Base-by-base conservation (phyloP, 2,797 vertebrate species). In the Alcedo quadribrachys region DNA sequence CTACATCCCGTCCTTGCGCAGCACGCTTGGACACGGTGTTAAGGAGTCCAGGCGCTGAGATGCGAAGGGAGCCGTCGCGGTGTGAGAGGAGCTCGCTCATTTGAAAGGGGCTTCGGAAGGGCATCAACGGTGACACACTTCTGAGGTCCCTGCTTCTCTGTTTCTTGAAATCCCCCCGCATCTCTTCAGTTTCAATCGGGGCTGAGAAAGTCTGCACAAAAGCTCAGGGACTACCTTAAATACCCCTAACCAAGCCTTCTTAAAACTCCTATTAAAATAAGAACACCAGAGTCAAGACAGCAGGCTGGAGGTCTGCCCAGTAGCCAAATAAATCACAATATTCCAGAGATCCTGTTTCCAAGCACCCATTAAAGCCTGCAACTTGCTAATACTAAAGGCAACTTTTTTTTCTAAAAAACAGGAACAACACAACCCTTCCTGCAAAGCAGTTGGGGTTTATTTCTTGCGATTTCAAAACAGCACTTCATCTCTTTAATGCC, bases 271-370 rank as follows among this genome's bases (percentile, higher is more conserved):
- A 63, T 97, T 97, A 93, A 96, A 97, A 97, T 77, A 96, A 79
- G 60, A 92, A 22, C 68, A 12, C 69, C 58, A 65, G 73, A 80
- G 85, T 53, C 90, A 93, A 91, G 83, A 42, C 80, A 15, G 90
- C 77, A 60, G 92, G 82, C 86, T 74, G 24, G 89, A 95, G 86
- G 94, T 94, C 87, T 96, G 94, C 97, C 94, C 94, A 60, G 91
- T 85, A 88, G 92, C 96, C 96, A 94, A 94, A 97, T 95, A 93
- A 94, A 97, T 97, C 95, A 83, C 94, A 95, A 62, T 94, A 93
- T 90, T 93, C 95, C 95, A 78, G 73, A 89, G 92, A 93, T 81
- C 80, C 85, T 77, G 92, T 94, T 97, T 96, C 95, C 95, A 91
- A 96, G 95, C 53, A 3, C 95, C 94, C 94, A 81, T 97, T 98